Evolutionary conservation across 2,888 invertebrate species (phyloP).

Genomic region (Beris morrisii): DNA sequence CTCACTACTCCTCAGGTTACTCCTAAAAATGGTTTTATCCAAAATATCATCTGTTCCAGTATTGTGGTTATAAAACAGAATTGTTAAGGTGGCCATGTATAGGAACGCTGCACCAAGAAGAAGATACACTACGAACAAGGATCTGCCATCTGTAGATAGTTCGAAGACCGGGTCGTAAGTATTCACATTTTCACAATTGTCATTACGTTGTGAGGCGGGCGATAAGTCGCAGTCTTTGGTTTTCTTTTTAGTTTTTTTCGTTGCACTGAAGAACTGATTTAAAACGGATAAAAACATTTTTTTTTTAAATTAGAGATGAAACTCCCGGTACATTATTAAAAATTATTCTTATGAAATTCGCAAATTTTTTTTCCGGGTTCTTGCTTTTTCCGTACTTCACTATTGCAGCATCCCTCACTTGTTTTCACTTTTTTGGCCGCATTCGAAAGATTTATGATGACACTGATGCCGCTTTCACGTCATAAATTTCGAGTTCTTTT

Average conservation of each 20-base stretch:
- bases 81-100: constrained; percentile 47
- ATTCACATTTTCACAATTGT: constrained; percentile 17
- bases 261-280: constrained; percentile 15
- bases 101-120: constrained; percentile 49
- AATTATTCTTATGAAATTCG: background rate
- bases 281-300: constrained; percentile 25
- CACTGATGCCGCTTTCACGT: constrained; percentile 21
- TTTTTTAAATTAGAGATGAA: background rate
- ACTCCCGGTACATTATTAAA: background rate
- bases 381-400: too few species aligned
- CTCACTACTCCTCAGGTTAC: constrained; percentile 34
- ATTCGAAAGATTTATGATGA: constrained; percentile 29
- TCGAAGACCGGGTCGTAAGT: background rate
- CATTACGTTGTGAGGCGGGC: background rate
- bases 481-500: constrained; percentile 29
- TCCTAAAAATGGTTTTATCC: constrained; percentile 28
- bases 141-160: background rate
- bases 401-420: background rate
- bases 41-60: constrained; percentile 10
- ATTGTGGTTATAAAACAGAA: constrained; percentile 48
- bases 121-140: constrained; percentile 43
- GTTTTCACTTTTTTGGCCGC: constrained; percentile 29
- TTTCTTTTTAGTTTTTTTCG: constrained; percentile 6
- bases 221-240: background rate
- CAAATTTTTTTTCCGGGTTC: background rate